Base-by-base conservation (phyloP, 2,113 vertebrate species). In the Acanthochromis polyacanthus region DNA sequence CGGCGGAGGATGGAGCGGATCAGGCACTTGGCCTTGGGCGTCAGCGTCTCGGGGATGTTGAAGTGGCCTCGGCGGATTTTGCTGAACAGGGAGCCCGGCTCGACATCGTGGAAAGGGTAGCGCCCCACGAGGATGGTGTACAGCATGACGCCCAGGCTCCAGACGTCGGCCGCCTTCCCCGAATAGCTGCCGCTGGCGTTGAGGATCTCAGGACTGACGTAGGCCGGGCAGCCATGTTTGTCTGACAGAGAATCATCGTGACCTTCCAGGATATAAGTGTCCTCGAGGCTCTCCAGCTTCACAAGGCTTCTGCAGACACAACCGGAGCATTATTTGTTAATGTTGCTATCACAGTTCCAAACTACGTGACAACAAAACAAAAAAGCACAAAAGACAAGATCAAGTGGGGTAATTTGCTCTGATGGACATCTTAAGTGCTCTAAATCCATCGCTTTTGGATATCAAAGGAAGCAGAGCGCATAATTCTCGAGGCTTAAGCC, bases 101-200 rank as follows among this genome's bases (percentile, higher is more conserved):
- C 98, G 75, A 99, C 96, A 86, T 99, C 98, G 83, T 99, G 98
- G 94, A 99, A 99, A 56, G 98, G 98, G 90, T 99, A 99, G 80
- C 98, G 98, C 85, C 98, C 98, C 62, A 99, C 98, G 16, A 99
- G 93, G 95, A 99, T 99, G 88, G 98, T 99, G 74, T 99, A 99
- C 32, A 99, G 98, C 98, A 99, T 99, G 90, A 99, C 97, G 10
- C 98, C 98, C 91, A 99, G 94, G 88, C 98, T 99, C 98, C 98
- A 99, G 23, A 99, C 97, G 15, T 99, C 98, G 4, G 98, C 98
- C 1, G 98, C 98, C 91, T 98, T 99, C 91, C 98, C 98, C 25
- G 98, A 99, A 90, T 99, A 99, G 96, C 97, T 99, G 95, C 98
- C 98, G 12, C 92, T 96, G 90, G 98, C 97, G 83, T 98, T 99